Conservation (phyloP, 2,888 invertebrate genomes). For the Xestoiulus laeticollis region DNA sequence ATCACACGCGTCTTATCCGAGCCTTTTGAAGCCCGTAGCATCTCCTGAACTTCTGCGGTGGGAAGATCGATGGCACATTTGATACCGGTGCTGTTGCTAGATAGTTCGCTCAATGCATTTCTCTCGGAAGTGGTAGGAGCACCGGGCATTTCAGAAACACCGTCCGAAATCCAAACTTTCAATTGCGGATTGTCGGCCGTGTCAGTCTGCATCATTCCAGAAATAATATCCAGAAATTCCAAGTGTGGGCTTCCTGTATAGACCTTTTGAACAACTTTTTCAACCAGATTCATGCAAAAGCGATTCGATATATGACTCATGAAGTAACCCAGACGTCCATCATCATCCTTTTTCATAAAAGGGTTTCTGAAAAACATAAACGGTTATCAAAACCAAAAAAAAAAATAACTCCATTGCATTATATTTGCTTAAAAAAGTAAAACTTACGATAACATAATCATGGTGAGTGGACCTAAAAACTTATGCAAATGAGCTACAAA, state of each 20-base stretch:
- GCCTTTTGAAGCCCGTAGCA: not conserved
- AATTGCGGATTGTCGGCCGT: not conserved
- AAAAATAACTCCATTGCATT: too few relatives aligned
- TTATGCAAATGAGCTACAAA: not conserved
- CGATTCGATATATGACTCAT: conserved; percentile 23
- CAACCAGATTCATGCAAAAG: not conserved
- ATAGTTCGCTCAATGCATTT: not conserved
- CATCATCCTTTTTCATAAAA: not conserved
- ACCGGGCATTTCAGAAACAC: not conserved
- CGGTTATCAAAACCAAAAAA: not conserved
- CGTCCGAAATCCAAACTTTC: not conserved
- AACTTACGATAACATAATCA: conserved; percentile 34
- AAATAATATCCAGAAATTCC: not conserved
- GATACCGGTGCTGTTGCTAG: not conserved
- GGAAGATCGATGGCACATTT: conserved; percentile 39
- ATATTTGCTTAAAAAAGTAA: not conserved
- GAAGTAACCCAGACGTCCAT: not conserved
- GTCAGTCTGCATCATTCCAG: not conserved
- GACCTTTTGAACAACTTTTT: not conserved
- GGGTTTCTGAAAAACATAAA: not conserved
- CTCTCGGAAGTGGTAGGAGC: not conserved
- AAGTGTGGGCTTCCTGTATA: not conserved
- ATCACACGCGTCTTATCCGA: not conserved
- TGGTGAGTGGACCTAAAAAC: conserved; percentile 25
- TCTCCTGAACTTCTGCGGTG: conserved; percentile 17